Evolutionary conservation across 2,888 invertebrate species (phyloP), one percentile per base, ranked within the genome.

Genomic region (Drosophila macrothrix): DNA sequence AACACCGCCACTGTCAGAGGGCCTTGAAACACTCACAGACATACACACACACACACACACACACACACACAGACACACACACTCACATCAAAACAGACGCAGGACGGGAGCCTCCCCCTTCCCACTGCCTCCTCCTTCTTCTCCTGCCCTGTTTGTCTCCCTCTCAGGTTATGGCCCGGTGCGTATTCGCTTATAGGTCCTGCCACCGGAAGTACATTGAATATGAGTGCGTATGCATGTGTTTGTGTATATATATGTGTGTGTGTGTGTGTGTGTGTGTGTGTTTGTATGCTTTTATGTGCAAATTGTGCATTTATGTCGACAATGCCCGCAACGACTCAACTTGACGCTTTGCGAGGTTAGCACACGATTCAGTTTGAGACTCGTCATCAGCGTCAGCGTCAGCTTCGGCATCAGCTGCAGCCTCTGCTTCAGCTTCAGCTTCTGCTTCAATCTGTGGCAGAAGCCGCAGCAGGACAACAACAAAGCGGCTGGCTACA

Each of bases 131-230:
- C 4, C 46, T 41, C 29, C 31, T 31, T 25, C 31, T 31, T 25
- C 59, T 43, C 31, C 9, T 31, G 31, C 31, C 28, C 41, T 52
- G 33, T 41, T 52, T 33, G 43, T n/a, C 33, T 41, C 43, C 67
- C 53, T 37, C 46, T 35, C 46, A 37, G 33, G 35, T 25, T 25
- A 53, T 63, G 58, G 63, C 53, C 53, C 50, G 74, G 58, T 76
- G 75, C 74, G 63, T 63, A 29, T 72, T 54, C 76, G 67, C 68
- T 52, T 31, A 63, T 68, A 88, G 88, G 84, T 89, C 73, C 86
- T 81, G 87, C 88, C 84, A 88, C 87, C 87, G 87, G 87, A 90
- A 90, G 80, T 87, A 86, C 90, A 87, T 87, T 87, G 90, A 87
- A 82, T 86, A 78, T 77, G 72, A 68, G 67, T 61, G 58, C 31